A percentile compares a stretch with the other conserved stretches of the same genome.
Evolutionary conservation across 2,113 vertebrate species (phyloP).

Genomic region (Amazona vittata): DNA sequence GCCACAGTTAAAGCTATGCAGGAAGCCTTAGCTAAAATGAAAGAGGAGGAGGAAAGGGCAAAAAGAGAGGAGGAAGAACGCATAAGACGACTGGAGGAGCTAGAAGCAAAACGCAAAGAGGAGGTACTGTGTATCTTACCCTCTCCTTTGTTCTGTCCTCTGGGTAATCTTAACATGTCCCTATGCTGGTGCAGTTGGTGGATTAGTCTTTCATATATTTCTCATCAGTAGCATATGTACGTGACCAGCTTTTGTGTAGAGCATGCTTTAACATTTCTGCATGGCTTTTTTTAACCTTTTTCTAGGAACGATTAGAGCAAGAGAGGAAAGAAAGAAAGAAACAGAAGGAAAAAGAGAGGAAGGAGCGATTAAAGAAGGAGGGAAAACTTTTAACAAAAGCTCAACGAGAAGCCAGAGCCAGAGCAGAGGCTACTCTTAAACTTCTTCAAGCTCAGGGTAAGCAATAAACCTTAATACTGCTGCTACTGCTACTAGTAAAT

Average conservation of each 20-base stretch:
- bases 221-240: background rate
- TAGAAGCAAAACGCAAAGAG: slow-evolving; percentile 89
- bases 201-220: background rate
- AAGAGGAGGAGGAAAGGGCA: slow-evolving; percentile 93
- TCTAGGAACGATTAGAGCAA: slow-evolving; percentile 92
- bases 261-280: background rate
- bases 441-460: slow-evolving; percentile 94
- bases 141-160: background rate
- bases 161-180: background rate
- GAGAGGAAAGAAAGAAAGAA: slow-evolving; percentile 96
- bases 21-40: slow-evolving; percentile 93
- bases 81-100: slow-evolving; percentile 84
- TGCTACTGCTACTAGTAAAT: background rate
- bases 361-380: slow-evolving; percentile 96
- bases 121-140: slow-evolving; percentile 77
- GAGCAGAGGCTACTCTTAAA: slow-evolving; percentile 90
- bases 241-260: background rate
- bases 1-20: slow-evolving; percentile 97
- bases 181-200: background rate
- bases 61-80: slow-evolving; percentile 91
- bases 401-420: slow-evolving; percentile 90
- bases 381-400: slow-evolving; percentile 94
- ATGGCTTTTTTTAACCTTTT: background rate
- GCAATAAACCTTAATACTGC: background rate
- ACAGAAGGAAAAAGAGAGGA: slow-evolving; percentile 97